A percentile compares a stretch with the other conserved stretches of the same genome.
These are phyloP conservation scores for Rotaria sp. DNA, from an alignment of 2,888 invertebrate genomes.

Conservation along the genomic window DNA sequence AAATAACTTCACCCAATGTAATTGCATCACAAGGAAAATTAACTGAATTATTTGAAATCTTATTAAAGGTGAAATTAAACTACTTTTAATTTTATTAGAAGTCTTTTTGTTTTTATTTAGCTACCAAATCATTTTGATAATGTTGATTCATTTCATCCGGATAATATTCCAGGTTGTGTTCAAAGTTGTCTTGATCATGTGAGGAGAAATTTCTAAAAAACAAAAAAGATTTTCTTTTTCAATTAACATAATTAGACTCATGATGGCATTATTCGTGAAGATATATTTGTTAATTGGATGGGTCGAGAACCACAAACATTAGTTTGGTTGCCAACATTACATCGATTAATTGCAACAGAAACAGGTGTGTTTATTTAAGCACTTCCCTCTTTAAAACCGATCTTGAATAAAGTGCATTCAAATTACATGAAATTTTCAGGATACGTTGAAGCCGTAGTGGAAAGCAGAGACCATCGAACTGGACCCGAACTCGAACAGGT, in stretches of 20 bases:
- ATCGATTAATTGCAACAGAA: slow-evolving; percentile 87
- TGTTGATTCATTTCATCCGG: slow-evolving; percentile 7
- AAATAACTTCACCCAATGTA: slow-evolving; percentile 5
- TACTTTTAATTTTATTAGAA: too few species aligned
- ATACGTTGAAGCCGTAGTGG: too few species aligned
- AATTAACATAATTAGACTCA: not conserved
- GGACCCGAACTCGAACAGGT: too few species aligned
- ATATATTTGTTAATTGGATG: slow-evolving; percentile 81
- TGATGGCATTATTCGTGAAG: slow-evolving; percentile 50
- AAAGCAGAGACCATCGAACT: too few species aligned
- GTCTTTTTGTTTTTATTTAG: not conserved
- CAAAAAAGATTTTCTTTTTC: too few species aligned
- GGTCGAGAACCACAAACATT: slow-evolving; percentile 94
- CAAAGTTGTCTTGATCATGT: slow-evolving; percentile 30
- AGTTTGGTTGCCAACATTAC: slow-evolving; percentile 96
- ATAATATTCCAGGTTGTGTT: slow-evolving; percentile 20
- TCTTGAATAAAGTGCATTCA: too few species aligned
- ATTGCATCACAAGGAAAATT: slow-evolving; percentile 19
- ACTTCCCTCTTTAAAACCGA: too few species aligned
- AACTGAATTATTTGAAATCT: not conserved
- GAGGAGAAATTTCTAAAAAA: not conserved
- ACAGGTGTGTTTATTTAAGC: slow-evolving; percentile 50
- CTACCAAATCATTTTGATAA: slow-evolving; percentile 25
- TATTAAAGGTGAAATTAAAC: not conserved
- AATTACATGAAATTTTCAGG: too few species aligned